Conservation (phyloP, 2,888 invertebrate species). For the Chalcis sispes region DNA sequence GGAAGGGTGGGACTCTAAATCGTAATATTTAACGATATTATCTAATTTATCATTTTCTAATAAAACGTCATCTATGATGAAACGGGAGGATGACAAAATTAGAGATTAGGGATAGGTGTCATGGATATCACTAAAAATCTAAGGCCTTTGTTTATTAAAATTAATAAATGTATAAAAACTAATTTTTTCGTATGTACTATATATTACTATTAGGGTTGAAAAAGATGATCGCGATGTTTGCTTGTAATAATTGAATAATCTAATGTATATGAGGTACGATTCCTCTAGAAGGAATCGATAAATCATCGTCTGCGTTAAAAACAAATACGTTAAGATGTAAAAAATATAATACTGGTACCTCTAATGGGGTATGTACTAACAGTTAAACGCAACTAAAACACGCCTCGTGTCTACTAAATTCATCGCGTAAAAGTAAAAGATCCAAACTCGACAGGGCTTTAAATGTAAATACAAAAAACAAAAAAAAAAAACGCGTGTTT, state of each 20-base stretch:
- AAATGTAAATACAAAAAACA: not conserved
- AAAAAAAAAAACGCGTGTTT: no score
- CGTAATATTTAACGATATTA: slow-evolving; percentile 32
- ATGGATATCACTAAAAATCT: slow-evolving; percentile 29
- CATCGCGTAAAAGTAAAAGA: slow-evolving; percentile 12
- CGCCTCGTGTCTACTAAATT: slow-evolving; percentile 38
- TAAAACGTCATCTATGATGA: slow-evolving; percentile 52
- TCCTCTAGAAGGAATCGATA: slow-evolving; percentile 39
- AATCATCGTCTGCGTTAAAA: slow-evolving; percentile 4
- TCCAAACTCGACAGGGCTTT: slow-evolving; percentile 46
- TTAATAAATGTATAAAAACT: slow-evolving; percentile 32
- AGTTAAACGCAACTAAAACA: slow-evolving; percentile 44
- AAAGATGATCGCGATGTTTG: slow-evolving; percentile 26
- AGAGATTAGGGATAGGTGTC: slow-evolving; percentile 25
- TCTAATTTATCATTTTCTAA: slow-evolving; percentile 47
- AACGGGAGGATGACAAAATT: slow-evolving; percentile 14
- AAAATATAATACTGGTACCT: slow-evolving; percentile 21
- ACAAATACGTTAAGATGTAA: slow-evolving; percentile 16
- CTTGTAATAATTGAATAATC: slow-evolving; percentile 44
- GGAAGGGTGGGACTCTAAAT: slow-evolving; percentile 67
- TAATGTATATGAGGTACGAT: slow-evolving; percentile 33
- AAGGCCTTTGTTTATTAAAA: slow-evolving; percentile 4
- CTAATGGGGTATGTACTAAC: slow-evolving; percentile 40
- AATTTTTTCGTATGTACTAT: slow-evolving; percentile 31
- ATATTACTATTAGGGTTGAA: slow-evolving; percentile 25